These are phyloP conservation scores for Zoanthus solanderi DNA, from an alignment of 92 coral and sea anemone genomes.

Conservation along the genomic window DNA sequence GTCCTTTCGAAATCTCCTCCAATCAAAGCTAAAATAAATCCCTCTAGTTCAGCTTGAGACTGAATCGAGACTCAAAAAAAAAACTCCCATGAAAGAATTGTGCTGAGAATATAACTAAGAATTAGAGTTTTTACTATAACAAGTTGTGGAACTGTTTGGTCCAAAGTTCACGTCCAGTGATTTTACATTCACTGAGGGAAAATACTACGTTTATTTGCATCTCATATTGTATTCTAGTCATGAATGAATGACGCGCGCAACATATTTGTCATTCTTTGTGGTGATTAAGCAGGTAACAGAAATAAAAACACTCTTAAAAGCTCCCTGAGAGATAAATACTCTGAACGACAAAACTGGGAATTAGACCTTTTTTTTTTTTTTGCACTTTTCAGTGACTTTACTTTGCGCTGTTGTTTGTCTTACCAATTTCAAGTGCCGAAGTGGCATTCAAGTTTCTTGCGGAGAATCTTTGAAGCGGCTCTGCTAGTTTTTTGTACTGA, in stretches of 20 bases:
- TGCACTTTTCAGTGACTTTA: not conserved
- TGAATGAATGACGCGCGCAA: not conserved
- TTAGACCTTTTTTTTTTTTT: not conserved
- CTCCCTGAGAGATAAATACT: not conserved
- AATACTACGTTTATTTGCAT: not conserved
- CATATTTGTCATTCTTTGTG: not conserved
- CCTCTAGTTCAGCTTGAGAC: not conserved
- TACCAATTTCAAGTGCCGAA: not conserved
- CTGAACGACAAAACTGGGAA: not conserved
- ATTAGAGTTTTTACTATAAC: not conserved
- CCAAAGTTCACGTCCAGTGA: constrained; percentile 7
- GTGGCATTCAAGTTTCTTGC: not conserved
- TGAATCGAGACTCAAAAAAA: not conserved
- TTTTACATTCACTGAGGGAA: not conserved
- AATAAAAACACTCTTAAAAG: not conserved
- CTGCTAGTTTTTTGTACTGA: not conserved
- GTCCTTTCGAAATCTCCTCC: not conserved
- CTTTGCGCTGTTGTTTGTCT: not conserved
- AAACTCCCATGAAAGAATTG: not conserved
- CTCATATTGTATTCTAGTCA: not conserved
- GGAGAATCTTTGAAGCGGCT: not conserved
- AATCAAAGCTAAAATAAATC: not conserved
- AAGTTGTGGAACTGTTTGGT: not conserved
- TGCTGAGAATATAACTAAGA: too few species aligned
- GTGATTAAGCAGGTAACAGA: not conserved